These are phyloP conservation scores for Brachyistius frenatus DNA, from an alignment of 2,113 vertebrate genomes.

Conservation along the genomic window DNA sequence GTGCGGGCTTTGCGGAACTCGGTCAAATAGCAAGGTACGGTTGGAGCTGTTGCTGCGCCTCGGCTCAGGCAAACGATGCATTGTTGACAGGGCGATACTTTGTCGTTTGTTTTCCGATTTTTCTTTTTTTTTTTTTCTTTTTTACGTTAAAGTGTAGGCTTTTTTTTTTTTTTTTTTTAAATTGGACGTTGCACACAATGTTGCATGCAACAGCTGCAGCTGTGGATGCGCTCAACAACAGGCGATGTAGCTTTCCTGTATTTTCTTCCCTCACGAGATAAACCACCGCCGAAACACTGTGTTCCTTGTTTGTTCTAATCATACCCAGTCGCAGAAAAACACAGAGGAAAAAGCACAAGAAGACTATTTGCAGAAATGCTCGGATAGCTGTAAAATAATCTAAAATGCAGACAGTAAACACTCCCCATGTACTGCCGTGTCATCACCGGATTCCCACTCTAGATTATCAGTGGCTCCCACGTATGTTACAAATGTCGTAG, in stretches of 20 bases:
- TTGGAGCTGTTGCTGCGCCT: slow-evolving; percentile 38
- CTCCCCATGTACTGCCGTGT: slow-evolving; percentile 38
- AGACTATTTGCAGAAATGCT: background rate
- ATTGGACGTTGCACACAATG: background rate
- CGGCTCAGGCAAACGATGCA: slow-evolving; percentile 18
- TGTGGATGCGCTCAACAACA: slow-evolving; percentile 36
- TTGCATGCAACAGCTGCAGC: slow-evolving; percentile 37
- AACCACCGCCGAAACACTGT: slow-evolving; percentile 26
- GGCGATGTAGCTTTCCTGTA: slow-evolving; percentile 29
- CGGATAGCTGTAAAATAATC: background rate
- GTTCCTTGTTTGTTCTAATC: slow-evolving; percentile 2
- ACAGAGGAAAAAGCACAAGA: background rate
- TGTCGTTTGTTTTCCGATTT: background rate
- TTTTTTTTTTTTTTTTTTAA: background rate
- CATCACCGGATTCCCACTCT: slow-evolving; percentile 20
- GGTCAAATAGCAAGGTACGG: slow-evolving; percentile 76
- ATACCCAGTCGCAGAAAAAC: background rate
- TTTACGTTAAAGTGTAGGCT: no score
- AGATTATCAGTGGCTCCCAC: background rate
- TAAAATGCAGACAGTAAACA: background rate
- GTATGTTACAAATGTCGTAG: background rate
- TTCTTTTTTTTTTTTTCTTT: background rate
- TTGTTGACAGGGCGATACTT: slow-evolving; percentile 12
- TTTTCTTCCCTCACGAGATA: slow-evolving; percentile 1
- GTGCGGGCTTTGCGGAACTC: slow-evolving; percentile 80